phyloP scores from a whole-genome alignment of 2,888 invertebrate species.

The Athrips mouffetella region DNA sequence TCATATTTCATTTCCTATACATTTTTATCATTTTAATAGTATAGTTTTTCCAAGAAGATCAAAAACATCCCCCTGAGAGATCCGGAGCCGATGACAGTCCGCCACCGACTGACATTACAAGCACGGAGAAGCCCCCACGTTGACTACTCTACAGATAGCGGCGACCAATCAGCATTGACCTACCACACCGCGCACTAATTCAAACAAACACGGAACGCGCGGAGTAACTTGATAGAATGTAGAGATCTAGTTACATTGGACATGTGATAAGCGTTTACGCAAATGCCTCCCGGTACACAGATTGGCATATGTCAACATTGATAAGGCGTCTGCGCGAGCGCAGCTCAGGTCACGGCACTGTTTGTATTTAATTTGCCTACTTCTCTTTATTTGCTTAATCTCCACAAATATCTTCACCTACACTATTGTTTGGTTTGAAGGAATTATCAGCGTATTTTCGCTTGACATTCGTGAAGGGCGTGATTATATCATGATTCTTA shows the following conservation, averaged over 20 bases:
- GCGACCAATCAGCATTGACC: constrained; percentile 38
- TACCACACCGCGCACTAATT: constrained; percentile 20
- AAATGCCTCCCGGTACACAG: constrained; percentile 60
- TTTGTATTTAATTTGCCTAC: constrained; percentile 38
- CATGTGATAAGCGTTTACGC: constrained; percentile 60
- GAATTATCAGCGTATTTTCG: not conserved
- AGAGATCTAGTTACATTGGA: constrained; percentile 38
- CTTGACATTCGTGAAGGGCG: not conserved
- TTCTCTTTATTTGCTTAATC: constrained; percentile 9
- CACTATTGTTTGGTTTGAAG: not conserved
- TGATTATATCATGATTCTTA: not conserved
- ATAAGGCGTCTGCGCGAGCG: constrained; percentile 54
- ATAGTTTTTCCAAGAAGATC: constrained; percentile 12
- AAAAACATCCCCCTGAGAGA: constrained; percentile 34
- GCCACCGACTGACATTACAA: constrained; percentile 56
- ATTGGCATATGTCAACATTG: constrained; percentile 66
- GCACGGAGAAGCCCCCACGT: constrained; percentile 50
- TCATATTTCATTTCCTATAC: not conserved
- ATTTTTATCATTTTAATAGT: not conserved
- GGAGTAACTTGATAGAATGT: not conserved
- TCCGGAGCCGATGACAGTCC: constrained; percentile 66
- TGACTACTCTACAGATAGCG: constrained; percentile 56
- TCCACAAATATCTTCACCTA: constrained; percentile 6
- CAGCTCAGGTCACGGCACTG: constrained; percentile 51
- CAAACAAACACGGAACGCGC: not conserved